Conservation (phyloP, 64 coral and sea anemone species). For the Montipora efflorescens region DNA sequence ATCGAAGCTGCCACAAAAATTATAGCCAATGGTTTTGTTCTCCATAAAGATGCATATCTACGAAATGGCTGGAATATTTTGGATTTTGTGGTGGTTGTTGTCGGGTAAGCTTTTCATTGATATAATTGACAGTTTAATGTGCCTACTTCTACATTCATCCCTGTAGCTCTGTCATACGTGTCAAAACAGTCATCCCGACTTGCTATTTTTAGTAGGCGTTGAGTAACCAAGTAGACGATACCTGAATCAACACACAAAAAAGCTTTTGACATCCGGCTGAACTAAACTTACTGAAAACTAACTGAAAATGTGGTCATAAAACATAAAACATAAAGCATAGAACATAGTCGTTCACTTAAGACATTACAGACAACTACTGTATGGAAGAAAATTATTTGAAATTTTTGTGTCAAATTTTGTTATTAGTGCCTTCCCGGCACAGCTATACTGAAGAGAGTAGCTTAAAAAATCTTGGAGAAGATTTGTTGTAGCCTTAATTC, state of each 20-base stretch:
- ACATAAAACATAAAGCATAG: too few relatives aligned
- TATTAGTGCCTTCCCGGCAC: too few relatives aligned
- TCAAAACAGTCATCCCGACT: background rate
- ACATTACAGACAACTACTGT: too few relatives aligned
- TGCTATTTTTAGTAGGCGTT: too few relatives aligned
- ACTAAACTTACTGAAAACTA: too few relatives aligned
- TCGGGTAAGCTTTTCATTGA: slow-evolving; percentile 85
- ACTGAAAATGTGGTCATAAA: too few relatives aligned
- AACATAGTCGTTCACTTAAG: too few relatives aligned
- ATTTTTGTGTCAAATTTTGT: background rate
- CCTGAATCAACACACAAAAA: background rate
- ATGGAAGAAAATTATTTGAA: background rate
- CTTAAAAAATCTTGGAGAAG: too few relatives aligned
- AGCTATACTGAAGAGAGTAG: too few relatives aligned
- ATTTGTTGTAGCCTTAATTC: background rate
- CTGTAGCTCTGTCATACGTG: slow-evolving; percentile 24
- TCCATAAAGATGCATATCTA: slow-evolving; percentile 92
- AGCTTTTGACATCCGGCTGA: background rate
- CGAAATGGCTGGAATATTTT: slow-evolving; percentile 99
- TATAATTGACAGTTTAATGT: slow-evolving; percentile 48
- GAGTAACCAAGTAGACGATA: too few relatives aligned
- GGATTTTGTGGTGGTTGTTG: slow-evolving; percentile 94
- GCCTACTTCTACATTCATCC: slow-evolving; percentile 13
- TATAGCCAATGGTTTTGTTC: slow-evolving; percentile 84
- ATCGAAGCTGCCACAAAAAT: slow-evolving; percentile 95